Conservation (phyloP, 2,888 invertebrate genomes). For the Leistus spinibarbis region DNA sequence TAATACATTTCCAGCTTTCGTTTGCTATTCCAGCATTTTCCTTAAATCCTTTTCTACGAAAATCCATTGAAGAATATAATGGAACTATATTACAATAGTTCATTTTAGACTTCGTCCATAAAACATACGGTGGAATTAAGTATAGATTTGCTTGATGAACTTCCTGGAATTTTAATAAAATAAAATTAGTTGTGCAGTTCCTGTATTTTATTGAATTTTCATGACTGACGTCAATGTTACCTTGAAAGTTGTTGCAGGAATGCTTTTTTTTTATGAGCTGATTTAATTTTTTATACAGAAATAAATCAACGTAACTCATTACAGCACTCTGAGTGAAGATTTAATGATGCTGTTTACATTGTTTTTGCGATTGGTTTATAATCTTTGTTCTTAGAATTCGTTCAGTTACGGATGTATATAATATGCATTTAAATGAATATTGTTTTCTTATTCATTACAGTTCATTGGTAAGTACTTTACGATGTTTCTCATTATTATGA, state of each 20-base stretch:
- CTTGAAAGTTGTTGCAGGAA: neutral
- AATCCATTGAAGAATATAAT: too few relatives aligned
- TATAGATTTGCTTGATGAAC: neutral
- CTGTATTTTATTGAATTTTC: neutral
- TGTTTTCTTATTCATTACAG: neutral
- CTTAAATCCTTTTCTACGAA: neutral
- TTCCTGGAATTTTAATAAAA: neutral
- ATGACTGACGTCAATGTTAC: neutral
- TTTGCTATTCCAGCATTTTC: too few relatives aligned
- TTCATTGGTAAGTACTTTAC: neutral
- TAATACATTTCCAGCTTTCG: neutral
- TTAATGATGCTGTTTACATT: neutral
- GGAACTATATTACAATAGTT: too few relatives aligned
- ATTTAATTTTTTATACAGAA: neutral
- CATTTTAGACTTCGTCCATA: too few relatives aligned
- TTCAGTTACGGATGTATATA: neutral
- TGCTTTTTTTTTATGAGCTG: neutral
- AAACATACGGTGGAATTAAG: too few relatives aligned
- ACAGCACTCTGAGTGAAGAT: neutral
- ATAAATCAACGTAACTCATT: neutral
- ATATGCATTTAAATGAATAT: neutral
- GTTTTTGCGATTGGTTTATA: neutral
- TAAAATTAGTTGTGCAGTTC: neutral
- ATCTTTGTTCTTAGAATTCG: neutral
- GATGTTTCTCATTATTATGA: too few relatives aligned